Base-by-base conservation (phyloP, 2,113 vertebrate species). In the Paralichthys olivaceus region DNA sequence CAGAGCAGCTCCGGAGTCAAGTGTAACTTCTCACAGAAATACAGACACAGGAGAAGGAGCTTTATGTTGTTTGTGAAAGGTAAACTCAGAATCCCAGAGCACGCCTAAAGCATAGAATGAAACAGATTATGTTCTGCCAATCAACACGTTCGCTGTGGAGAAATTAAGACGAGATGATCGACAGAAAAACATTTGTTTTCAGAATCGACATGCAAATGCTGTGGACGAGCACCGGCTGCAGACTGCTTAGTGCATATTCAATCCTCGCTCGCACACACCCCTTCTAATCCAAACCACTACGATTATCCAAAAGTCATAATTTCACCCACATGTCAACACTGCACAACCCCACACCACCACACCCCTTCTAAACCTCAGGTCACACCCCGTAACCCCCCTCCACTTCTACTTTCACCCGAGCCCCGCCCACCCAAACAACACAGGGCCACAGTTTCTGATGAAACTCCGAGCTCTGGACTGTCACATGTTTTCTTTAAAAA, bases 401-500 rank as follows among this genome's bases (percentile, higher is more conserved):
- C 55, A 77, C 60, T 32, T 61, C 51, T 22, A 49, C 72, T 75
- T 84, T 72, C 73, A 74, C 19, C 26, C 43, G 0, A 7, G 63
- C 72, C 73, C 67, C 67, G 76, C 57, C 64, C 49, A 69, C 58
- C 40, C 28, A 40, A 68, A 55, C 37, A 62, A 58, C 17, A 34
- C 40, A 23, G 32, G 25, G 25, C 20, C 53, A 29, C 51, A 73
- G 71, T 87, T 81, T 87, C 61, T 79, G 72, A 6, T 80, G 65
- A 86, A 79, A 87, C 68, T 69, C 63, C 26, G 23, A 77, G 29
- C 22, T 66, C 22, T 28, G 20, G 20, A 23, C 53, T 14, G 23
- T 71, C 19, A 25, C 12, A 15, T 58, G 29, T 72, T 61, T 49
- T 54, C 43, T 45, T 53, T n/a, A n/a, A n/a, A 67, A 29, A 71